Evolutionary conservation across 2,888 invertebrate genomes (phyloP).

Genomic region (Pammene fasciana): DNA sequence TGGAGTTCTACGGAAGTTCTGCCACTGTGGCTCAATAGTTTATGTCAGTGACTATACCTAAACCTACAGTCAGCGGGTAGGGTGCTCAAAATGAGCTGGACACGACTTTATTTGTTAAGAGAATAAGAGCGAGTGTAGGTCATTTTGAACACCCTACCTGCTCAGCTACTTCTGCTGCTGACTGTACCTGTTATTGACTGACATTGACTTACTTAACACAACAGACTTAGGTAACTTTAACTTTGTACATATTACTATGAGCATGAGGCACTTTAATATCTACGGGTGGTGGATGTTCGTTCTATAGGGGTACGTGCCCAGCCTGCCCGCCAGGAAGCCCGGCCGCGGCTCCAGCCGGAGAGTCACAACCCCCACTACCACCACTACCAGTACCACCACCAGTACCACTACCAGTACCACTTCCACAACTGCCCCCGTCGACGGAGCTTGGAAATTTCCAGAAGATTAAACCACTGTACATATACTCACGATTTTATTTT

Average conservation of each 20-base stretch:
- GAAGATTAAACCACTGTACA: conserved; percentile 55
- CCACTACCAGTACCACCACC: too few species aligned
- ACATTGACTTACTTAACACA: too few species aligned
- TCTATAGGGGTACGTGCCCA: conserved; percentile 57
- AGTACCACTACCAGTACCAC: conserved; percentile 48
- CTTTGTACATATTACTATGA: conserved; percentile 44
- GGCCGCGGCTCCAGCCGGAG: conserved; percentile 40
- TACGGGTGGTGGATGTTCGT: conserved; percentile 44
- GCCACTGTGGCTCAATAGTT: too few species aligned
- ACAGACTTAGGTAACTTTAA: neutral
- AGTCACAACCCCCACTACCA: conserved; percentile 45
- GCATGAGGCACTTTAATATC: conserved; percentile 41
- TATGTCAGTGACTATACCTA: too few species aligned
- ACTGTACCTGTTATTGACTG: too few species aligned
- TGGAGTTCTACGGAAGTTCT: too few species aligned
- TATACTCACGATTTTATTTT: conserved; percentile 11
- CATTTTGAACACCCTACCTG: too few species aligned
- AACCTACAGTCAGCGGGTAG: too few species aligned
- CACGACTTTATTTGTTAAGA: too few species aligned
- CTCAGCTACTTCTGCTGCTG: too few species aligned
- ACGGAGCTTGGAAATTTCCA: conserved; percentile 58
- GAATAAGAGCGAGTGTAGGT: too few species aligned
- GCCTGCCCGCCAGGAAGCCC: conserved; percentile 45
- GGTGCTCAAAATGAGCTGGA: too few species aligned
- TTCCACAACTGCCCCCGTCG: conserved; percentile 41